Evolutionary conservation across 1,140 invertebrate genomes (phyloP).

Genomic region (Drosophila malerkotliana): DNA sequence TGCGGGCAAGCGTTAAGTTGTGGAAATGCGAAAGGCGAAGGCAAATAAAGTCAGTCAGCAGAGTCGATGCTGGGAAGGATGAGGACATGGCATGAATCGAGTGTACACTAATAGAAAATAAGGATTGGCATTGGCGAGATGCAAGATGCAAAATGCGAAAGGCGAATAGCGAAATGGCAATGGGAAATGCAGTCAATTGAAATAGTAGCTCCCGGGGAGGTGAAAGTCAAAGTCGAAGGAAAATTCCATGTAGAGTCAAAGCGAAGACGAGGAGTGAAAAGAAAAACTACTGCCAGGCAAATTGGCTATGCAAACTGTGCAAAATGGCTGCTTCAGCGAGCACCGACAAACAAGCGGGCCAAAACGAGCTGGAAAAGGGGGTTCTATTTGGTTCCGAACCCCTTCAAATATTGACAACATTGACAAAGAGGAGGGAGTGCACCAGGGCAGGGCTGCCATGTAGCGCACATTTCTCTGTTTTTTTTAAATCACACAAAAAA

Average conservation of each 20-base stretch:
- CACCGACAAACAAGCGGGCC: slow-evolving; percentile 65
- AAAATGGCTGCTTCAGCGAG: slow-evolving; percentile 69
- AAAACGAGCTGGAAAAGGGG: slow-evolving; percentile 15
- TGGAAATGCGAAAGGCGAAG: slow-evolving; percentile 46
- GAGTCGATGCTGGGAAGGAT: slow-evolving; percentile 13
- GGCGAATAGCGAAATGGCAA: slow-evolving; percentile 26
- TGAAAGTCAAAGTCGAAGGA: slow-evolving; percentile 18
- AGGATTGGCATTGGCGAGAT: slow-evolving; percentile 7
- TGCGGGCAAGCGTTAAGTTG: slow-evolving; percentile 62
- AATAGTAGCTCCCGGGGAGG: slow-evolving; percentile 45
- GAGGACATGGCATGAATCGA: slow-evolving; percentile 16
- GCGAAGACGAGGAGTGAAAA: slow-evolving; percentile 43
- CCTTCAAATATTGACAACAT: slow-evolving; percentile 59
- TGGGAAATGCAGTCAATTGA: slow-evolving; percentile 69
- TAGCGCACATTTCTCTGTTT: slow-evolving; percentile 19
- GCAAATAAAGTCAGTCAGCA: slow-evolving; percentile 51
- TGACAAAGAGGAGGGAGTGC: slow-evolving; percentile 40
- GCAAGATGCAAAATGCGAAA: slow-evolving; percentile 30
- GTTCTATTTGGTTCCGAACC: slow-evolving; percentile 4
- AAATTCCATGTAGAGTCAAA: slow-evolving; percentile 49
- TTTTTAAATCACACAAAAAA: slow-evolving; percentile 23
- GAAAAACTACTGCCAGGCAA: slow-evolving; percentile 55
- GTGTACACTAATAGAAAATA: slow-evolving; percentile 35
- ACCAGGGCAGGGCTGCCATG: slow-evolving; percentile 4
- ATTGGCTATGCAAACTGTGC: slow-evolving; percentile 75